These are phyloP conservation scores for Hemaris fuciformis DNA, from an alignment of 2,888 invertebrate genomes.

Conservation along the genomic window DNA sequence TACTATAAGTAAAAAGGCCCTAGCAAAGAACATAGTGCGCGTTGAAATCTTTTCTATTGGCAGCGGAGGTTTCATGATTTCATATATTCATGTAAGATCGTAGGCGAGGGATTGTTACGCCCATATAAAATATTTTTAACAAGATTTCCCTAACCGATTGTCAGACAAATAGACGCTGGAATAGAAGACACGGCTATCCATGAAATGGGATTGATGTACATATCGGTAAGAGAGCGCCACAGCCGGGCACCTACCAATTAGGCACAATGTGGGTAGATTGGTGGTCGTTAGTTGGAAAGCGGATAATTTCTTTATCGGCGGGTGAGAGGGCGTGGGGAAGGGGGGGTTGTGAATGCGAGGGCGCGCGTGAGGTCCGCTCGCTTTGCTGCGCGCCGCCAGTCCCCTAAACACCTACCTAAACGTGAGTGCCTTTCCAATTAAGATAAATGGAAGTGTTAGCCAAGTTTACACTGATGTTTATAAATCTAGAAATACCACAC, in stretches of 20 bases:
- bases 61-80: background rate
- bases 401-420: conserved; percentile 35
- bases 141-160: background rate
- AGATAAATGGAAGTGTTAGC: conserved; percentile 13
- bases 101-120: background rate
- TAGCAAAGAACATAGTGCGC: conserved; percentile 24
- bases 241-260: conserved; percentile 51
- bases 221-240: conserved; percentile 8
- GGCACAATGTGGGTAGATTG: conserved; percentile 40
- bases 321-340: conserved; percentile 54
- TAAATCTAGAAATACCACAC: conserved; percentile 7
- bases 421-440: conserved; percentile 17
- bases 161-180: background rate
- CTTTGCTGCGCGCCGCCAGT: conserved; percentile 43
- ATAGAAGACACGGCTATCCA: background rate
- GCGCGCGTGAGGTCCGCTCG: conserved; percentile 64
- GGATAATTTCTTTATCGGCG: conserved; percentile 70
- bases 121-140: background rate
- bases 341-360: conserved; percentile 26
- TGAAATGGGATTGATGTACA: conserved; percentile 22
- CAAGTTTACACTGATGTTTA: conserved; percentile 9
- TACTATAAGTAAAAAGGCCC: background rate
- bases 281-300: conserved; percentile 62
- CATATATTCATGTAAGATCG: background rate
- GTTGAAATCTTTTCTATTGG: conserved; percentile 42